phyloP scores from a whole-genome alignment of 2,888 invertebrate genomes.

The Dinocampus coccinellae region DNA sequence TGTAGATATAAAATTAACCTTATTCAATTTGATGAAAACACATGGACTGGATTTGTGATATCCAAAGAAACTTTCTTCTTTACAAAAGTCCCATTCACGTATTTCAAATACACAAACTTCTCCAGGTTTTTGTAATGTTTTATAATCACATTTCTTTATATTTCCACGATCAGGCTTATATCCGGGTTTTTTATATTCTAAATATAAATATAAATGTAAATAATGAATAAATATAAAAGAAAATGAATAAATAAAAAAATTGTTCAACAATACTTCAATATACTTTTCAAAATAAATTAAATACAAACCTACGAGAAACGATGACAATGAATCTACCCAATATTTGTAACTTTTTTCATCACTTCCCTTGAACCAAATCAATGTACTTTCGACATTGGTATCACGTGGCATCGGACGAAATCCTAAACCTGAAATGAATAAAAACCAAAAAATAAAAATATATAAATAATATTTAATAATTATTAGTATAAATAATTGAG shows the following conservation, averaged over 20 bases:
- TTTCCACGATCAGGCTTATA: conserved; percentile 80
- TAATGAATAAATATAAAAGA: neutral
- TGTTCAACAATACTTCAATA: neutral
- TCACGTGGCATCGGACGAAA: conserved; percentile 92
- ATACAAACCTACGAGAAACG: conserved; percentile 82
- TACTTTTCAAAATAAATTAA: neutral
- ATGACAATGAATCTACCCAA: conserved; percentile 83
- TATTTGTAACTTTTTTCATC: conserved; percentile 81
- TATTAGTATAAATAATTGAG: conserved; percentile 6
- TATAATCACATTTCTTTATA: conserved; percentile 82
- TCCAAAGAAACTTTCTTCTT: conserved; percentile 87
- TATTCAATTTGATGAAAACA: conserved; percentile 94
- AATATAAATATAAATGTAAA: conserved; percentile 34
- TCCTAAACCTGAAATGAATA: conserved; percentile 83
- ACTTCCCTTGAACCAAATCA: conserved; percentile 94
- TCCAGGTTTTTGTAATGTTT: conserved; percentile 77
- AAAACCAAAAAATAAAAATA: no score
- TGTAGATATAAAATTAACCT: conserved; percentile 70
- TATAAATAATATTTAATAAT: conserved; percentile 11
- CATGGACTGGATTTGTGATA: conserved; percentile 95
- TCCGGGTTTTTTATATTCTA: conserved; percentile 82
- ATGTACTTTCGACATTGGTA: conserved; percentile 90
- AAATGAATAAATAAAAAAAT: neutral
- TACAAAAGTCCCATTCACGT: conserved; percentile 84
- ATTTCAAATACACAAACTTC: conserved; percentile 92